Evolutionary conservation across 1,140 invertebrate genomes (phyloP).

Genomic region (Penaeus japonicus): DNA sequence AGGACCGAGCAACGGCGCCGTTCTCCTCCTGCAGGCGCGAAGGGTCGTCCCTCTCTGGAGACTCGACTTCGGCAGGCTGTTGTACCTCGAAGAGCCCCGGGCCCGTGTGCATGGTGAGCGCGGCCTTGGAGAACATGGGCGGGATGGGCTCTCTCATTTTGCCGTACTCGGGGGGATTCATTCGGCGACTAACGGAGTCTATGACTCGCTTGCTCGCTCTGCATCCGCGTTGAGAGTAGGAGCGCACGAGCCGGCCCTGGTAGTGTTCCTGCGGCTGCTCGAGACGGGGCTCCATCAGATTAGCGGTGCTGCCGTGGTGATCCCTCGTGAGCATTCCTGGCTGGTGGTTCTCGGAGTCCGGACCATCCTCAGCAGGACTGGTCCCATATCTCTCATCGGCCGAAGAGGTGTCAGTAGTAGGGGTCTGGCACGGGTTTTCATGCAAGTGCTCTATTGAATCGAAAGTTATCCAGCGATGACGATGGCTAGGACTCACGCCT

Average conservation of each 20-base stretch:
- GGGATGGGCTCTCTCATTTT: constrained; percentile 15
- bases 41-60: not conserved
- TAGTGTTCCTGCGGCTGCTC: not conserved
- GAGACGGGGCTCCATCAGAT: not conserved
- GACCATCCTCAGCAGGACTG: not conserved
- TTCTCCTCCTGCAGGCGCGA: too few species aligned
- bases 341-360: not conserved
- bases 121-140: constrained; percentile 42
- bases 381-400: not conserved
- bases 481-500: too few species aligned
- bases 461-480: too few species aligned
- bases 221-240: constrained; percentile 36
- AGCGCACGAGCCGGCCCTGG: constrained; percentile 8
- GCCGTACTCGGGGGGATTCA: constrained; percentile 16
- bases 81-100: constrained; percentile 27
- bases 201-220: constrained; percentile 31
- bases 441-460: too few species aligned
- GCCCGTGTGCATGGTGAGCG: constrained; percentile 24
- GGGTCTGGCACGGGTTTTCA: too few species aligned
- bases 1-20: too few species aligned
- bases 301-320: not conserved
- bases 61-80: not conserved
- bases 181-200: constrained; percentile 29
- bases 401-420: not conserved
- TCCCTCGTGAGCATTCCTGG: not conserved